A percentile compares a stretch with the other conserved stretches of the same genome.
Evolutionary conservation across 2,113 vertebrate genomes (phyloP).

Genomic region (Triplophysa rosa): DNA sequence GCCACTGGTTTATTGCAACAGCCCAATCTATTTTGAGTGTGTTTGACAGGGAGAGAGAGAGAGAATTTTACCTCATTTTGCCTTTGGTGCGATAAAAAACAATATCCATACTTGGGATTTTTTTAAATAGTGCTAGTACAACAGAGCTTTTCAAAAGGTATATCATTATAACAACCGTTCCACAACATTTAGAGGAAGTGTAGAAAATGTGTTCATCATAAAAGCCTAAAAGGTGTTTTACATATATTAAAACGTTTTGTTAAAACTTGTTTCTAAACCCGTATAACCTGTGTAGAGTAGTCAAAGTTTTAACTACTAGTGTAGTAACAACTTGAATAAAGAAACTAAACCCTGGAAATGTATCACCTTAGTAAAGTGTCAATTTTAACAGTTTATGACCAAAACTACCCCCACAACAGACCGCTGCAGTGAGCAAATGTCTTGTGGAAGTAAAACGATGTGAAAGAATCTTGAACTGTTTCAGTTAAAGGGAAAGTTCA

Average conservation of each 20-base stretch:
- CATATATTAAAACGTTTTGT: background rate
- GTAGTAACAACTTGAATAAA: background rate
- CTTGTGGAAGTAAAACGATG: conserved; percentile 16
- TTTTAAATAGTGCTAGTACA: background rate
- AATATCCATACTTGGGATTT: background rate
- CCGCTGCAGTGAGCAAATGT: conserved; percentile 6
- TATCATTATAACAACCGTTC: no score
- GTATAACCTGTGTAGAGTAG: no score
- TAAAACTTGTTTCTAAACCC: background rate
- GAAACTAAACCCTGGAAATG: background rate
- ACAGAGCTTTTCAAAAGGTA: no score
- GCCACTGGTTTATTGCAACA: background rate
- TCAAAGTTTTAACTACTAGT: background rate
- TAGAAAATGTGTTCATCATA: no score
- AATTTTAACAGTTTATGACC: conserved; percentile 2
- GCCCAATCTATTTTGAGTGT: background rate
- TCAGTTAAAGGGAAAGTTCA: no score
- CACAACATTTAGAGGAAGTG: no score
- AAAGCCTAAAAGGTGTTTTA: background rate
- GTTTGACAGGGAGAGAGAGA: background rate
- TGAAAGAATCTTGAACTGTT: conserved; percentile 6
- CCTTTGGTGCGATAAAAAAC: no score
- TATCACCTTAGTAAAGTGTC: background rate
- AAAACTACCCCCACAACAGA: conserved; percentile 11
- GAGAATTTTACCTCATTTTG: background rate